phyloP scores from a whole-genome alignment of 92 coral and sea anemone genomes.

The Umimayanthus kanabou region DNA sequence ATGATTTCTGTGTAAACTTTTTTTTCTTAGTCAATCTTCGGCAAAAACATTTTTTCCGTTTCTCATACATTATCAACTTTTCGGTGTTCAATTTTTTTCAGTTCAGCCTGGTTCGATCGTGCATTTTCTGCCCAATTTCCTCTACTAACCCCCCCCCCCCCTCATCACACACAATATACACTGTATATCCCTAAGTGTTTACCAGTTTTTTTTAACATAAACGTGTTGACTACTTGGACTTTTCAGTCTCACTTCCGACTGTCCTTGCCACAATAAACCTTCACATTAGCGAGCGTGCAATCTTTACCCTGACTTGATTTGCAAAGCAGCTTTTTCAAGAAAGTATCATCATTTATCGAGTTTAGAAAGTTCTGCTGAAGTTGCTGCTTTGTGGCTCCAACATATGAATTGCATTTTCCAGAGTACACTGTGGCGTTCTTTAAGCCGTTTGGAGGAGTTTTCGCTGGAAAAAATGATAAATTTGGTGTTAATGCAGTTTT shows the following conservation, averaged over 20 bases:
- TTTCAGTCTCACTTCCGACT: slow-evolving; percentile 49
- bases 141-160: too few relatives aligned
- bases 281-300: slow-evolving; percentile 61
- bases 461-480: slow-evolving; percentile 31
- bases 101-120: too few relatives aligned
- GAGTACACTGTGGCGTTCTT: slow-evolving; percentile 61
- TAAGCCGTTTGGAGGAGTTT: slow-evolving; percentile 55
- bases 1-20: too few relatives aligned
- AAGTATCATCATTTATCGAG: slow-evolving; percentile 17
- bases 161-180: too few relatives aligned
- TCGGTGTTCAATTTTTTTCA: too few relatives aligned
- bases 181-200: too few relatives aligned
- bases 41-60: too few relatives aligned
- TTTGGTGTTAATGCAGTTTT: not conserved
- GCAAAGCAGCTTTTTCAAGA: slow-evolving; percentile 50
- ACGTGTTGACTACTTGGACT: not conserved
- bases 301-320: slow-evolving; percentile 36
- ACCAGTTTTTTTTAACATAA: too few relatives aligned
- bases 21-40: too few relatives aligned
- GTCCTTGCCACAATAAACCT: slow-evolving; percentile 68
- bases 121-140: too few relatives aligned
- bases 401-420: slow-evolving; percentile 60
- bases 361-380: slow-evolving; percentile 55
- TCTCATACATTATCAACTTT: too few relatives aligned
- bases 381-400: slow-evolving; percentile 42